phyloP scores from a whole-genome alignment of 2,888 invertebrate species.

The Keiferia lycopersicella region DNA sequence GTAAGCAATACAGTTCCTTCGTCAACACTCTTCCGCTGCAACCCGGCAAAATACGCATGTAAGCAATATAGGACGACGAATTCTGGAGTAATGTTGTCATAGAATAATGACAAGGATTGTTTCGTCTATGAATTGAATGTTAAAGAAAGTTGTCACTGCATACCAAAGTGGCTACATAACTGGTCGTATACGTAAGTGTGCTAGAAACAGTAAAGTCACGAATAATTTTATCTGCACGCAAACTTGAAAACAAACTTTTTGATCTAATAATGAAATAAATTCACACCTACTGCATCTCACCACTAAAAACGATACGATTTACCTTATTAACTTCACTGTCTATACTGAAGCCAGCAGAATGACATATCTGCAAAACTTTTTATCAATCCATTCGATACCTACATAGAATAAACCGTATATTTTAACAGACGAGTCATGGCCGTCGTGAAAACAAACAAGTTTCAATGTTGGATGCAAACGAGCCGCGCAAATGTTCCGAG shows the following conservation, averaged over 20 bases:
- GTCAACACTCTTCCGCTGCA: constrained; percentile 24
- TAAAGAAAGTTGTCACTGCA: too few species aligned
- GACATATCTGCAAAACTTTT: background rate
- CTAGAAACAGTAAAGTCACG: background rate
- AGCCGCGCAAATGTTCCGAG: constrained; percentile 37
- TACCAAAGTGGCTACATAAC: background rate
- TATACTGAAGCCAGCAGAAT: too few species aligned
- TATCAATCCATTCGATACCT: background rate
- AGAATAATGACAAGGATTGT: background rate
- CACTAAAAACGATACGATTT: too few species aligned
- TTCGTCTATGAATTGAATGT: background rate
- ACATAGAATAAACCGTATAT: constrained; percentile 23
- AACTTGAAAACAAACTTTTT: too few species aligned
- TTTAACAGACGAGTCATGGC: constrained; percentile 31
- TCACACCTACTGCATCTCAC: too few species aligned
- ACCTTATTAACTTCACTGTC: too few species aligned
- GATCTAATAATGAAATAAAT: too few species aligned
- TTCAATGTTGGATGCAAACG: constrained; percentile 37
- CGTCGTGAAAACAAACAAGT: constrained; percentile 39
- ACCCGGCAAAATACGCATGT: background rate
- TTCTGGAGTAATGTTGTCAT: background rate
- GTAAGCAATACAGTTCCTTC: constrained; percentile 37
- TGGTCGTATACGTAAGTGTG: background rate
- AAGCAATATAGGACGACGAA: constrained; percentile 1
- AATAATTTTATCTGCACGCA: too few species aligned